These are phyloP conservation scores for Hedya salicella DNA, from an alignment of 2,888 invertebrate genomes.

Conservation along the genomic window DNA sequence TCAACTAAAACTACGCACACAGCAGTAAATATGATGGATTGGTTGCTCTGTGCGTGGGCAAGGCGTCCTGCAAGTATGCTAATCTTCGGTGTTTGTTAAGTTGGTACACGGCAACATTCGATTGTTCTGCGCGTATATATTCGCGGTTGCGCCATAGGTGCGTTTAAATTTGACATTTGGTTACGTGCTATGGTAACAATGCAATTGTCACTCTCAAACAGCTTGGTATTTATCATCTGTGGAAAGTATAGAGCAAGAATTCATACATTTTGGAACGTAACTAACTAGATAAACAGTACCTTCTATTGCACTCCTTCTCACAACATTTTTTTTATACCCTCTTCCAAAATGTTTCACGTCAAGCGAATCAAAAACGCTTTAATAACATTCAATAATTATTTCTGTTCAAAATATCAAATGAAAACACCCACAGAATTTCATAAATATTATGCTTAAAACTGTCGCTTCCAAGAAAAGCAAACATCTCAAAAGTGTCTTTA, in stretches of 20 bases:
- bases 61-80: conserved; percentile 78
- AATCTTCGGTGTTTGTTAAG: conserved; percentile 69
- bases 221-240: conserved; percentile 24
- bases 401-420: not conserved
- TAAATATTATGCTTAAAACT: not conserved
- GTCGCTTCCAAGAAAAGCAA: conserved; percentile 20
- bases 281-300: too few relatives aligned
- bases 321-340: too few relatives aligned
- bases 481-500: conserved; percentile 20
- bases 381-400: not conserved
- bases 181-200: conserved; percentile 34
- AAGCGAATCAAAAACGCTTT: not conserved
- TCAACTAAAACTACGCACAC: conserved; percentile 63
- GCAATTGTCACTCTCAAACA: conserved; percentile 37
- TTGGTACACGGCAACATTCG: conserved; percentile 67
- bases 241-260: not conserved
- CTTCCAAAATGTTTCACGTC: too few relatives aligned
- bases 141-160: conserved; percentile 46
- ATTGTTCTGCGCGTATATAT: conserved; percentile 65
- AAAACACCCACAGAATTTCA: not conserved
- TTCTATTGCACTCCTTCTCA: too few relatives aligned
- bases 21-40: conserved; percentile 77
- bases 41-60: conserved; percentile 72
- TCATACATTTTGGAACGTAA: not conserved
- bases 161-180: conserved; percentile 42